These are phyloP conservation scores for Gerosis bhagava DNA, from an alignment of 2,888 invertebrate genomes.

Conservation along the genomic window DNA sequence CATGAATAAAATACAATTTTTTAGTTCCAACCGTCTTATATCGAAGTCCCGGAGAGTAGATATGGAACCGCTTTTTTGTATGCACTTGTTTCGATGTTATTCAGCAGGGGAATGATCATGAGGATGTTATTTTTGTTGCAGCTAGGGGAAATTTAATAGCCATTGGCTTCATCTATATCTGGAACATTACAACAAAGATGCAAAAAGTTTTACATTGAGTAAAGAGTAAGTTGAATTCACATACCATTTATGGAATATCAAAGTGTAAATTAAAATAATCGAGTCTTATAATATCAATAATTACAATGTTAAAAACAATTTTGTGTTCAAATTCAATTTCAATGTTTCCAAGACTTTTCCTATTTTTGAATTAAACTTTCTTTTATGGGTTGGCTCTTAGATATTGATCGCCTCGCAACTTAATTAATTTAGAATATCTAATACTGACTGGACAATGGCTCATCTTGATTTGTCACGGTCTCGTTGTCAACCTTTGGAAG, in stretches of 20 bases:
- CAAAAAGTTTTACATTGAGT: conserved; percentile 19
- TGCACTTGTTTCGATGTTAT: conserved; percentile 23
- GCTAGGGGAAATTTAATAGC: conserved; percentile 26
- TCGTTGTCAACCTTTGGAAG: not conserved
- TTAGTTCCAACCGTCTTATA: conserved; percentile 51
- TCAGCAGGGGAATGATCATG: conserved; percentile 17
- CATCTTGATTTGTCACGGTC: not conserved
- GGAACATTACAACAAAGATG: conserved; percentile 12
- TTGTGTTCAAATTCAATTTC: too few species aligned
- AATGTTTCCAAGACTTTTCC: not conserved
- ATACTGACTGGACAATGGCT: not conserved
- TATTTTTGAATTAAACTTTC: not conserved
- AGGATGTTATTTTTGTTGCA: conserved; percentile 21
- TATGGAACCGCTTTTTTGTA: conserved; percentile 54
- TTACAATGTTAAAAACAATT: too few species aligned
- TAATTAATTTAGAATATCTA: not conserved
- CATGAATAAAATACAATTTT: conserved; percentile 76
- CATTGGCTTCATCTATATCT: conserved; percentile 20
- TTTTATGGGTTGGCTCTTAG: not conserved
- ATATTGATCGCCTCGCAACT: not conserved
- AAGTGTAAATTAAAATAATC: too few species aligned
- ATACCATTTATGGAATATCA: conserved; percentile 8
- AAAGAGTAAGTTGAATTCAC: conserved; percentile 1
- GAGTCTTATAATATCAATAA: too few species aligned
- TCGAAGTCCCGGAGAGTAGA: conserved; percentile 43